These are phyloP conservation scores for Montipora foliosa DNA, from an alignment of 64 coral and sea anemone genomes.

Conservation along the genomic window DNA sequence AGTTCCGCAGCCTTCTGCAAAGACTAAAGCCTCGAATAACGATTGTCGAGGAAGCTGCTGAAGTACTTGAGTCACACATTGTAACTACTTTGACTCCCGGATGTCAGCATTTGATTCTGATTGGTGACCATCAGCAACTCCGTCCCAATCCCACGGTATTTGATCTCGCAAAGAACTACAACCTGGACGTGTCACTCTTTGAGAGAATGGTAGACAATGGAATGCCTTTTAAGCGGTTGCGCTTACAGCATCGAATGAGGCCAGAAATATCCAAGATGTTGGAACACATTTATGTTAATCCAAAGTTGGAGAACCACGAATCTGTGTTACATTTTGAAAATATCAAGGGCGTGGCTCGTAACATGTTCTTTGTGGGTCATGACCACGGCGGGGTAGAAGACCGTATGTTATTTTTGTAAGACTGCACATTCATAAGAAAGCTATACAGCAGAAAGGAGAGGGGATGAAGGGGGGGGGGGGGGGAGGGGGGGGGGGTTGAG, in stretches of 20 bases:
- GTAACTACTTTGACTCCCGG: slow-evolving; percentile 89
- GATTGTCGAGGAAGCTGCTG: slow-evolving; percentile 95
- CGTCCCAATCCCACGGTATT: slow-evolving; percentile 93
- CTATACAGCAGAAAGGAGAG: no score
- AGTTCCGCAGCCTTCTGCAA: slow-evolving; percentile 79
- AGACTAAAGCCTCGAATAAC: slow-evolving; percentile 86
- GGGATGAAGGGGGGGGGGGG: no score
- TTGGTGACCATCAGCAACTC: slow-evolving; percentile 96
- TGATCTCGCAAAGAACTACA: slow-evolving; percentile 75
- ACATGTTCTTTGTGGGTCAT: slow-evolving; percentile 96
- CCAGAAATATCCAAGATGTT: slow-evolving; percentile 90
- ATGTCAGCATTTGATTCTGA: slow-evolving; percentile 96
- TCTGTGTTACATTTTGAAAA: slow-evolving; percentile 80
- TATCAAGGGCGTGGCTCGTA: slow-evolving; percentile 75
- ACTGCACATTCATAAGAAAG: no score
- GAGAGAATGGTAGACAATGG: slow-evolving; percentile 87
- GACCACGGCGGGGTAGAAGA: slow-evolving; percentile 56
- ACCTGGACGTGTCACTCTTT: slow-evolving; percentile 90
- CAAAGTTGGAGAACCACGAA: slow-evolving; percentile 79
- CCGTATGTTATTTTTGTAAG: no score
- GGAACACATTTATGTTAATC: slow-evolving; percentile 72
- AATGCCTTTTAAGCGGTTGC: slow-evolving; percentile 68
- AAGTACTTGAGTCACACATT: slow-evolving; percentile 97
- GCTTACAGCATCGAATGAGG: slow-evolving; percentile 90
- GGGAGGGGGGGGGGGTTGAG: no score